Evolutionary conservation across 2,797 vertebrate species (phyloP), one percentile per base, ranked within the genome.

Genomic region (Hippoglossus hippoglossus): DNA sequence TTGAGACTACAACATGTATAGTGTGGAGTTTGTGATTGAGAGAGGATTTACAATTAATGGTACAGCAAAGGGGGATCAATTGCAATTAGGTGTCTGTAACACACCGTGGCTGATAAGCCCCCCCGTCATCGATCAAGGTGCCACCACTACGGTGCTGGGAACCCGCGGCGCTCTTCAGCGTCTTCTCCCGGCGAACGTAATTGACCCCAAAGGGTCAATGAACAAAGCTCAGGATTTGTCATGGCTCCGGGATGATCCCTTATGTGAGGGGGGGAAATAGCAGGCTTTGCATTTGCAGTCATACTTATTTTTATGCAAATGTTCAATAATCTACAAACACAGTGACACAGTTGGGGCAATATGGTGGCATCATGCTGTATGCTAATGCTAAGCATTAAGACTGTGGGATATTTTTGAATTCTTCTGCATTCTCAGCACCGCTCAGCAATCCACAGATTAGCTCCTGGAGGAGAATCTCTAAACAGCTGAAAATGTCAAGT

Each of bases 81-180:
- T 94, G 94, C 91, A 94, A 94, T 94, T 93, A 94, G 89, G 88
- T 85, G 88, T 91, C 80, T 90, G 90, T 93, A 92, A 90, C 91
- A 85, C 91, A 86, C 73, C 67, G 84, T 19, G 84, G 82, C 87
- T 86, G 93, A 94, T 94, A 93, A 94, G 90, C 91, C 87, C 89
- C 85, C 71, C 57, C 13, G 55, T 73, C 89, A 93, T 94, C 80
- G 91, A 94, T 94, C 92, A 92, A 74, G 57, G 54, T 75, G 75
- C 79, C 83, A 77, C 63, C 80, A 46, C 78, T 54, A 46, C 54
- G 39, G 71, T 84, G 73, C 63, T 4, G 58, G 62, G 75, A 87
- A 89, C 85, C 82, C 3, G 25, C 71, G 77, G 86, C 86, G 11
- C 66, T 83, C 74, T 51, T 44, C 16, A 0, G 5, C 34, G 65